Percentiles rank a stretch among this genome's conserved stretches.
These are phyloP conservation scores for Panagrolaimus sp. DNA, from an alignment of 1,140 invertebrate genomes.

Conservation along the genomic window DNA sequence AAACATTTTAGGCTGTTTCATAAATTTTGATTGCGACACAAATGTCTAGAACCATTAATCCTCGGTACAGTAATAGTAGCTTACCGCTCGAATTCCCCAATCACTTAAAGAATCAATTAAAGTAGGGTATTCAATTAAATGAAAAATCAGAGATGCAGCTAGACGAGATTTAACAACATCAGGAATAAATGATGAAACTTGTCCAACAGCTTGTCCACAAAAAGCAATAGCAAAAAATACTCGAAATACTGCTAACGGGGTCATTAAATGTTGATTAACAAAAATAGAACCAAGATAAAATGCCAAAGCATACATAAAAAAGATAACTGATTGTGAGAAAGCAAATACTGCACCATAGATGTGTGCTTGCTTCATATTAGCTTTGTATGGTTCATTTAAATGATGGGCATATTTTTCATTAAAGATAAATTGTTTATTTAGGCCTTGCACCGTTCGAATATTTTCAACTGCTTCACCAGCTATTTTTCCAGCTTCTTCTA, in stretches of 20 bases:
- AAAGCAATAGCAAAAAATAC: constrained; percentile 59
- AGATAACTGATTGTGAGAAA: constrained; percentile 61
- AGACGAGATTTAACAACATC: constrained; percentile 61
- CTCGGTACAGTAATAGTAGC: too few relatives aligned
- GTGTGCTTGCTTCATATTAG: constrained; percentile 53
- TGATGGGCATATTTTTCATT: constrained; percentile 50
- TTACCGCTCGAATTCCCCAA: constrained; percentile 37
- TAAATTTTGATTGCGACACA: too few relatives aligned
- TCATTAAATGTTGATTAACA: constrained; percentile 58
- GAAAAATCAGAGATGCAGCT: constrained; percentile 60
- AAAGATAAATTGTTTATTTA: constrained; percentile 55
- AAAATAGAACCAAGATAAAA: constrained; percentile 62
- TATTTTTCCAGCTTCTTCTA: constrained; percentile 63
- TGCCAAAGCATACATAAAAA: constrained; percentile 62
- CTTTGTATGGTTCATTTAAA: constrained; percentile 42
- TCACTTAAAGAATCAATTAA: constrained; percentile 59
- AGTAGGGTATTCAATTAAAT: constrained; percentile 59
- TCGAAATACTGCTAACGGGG: constrained; percentile 58
- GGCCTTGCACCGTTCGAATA: constrained; percentile 52
- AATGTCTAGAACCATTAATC: too few relatives aligned
- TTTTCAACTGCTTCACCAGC: constrained; percentile 58
- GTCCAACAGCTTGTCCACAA: constrained; percentile 59
- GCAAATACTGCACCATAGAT: constrained; percentile 55
- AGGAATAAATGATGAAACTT: constrained; percentile 59
- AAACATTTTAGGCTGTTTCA: too few relatives aligned